Evolutionary conservation across 1,140 invertebrate species (phyloP), one percentile per base, ranked within the genome.

Genomic region (Heliconius melpomene): DNA sequence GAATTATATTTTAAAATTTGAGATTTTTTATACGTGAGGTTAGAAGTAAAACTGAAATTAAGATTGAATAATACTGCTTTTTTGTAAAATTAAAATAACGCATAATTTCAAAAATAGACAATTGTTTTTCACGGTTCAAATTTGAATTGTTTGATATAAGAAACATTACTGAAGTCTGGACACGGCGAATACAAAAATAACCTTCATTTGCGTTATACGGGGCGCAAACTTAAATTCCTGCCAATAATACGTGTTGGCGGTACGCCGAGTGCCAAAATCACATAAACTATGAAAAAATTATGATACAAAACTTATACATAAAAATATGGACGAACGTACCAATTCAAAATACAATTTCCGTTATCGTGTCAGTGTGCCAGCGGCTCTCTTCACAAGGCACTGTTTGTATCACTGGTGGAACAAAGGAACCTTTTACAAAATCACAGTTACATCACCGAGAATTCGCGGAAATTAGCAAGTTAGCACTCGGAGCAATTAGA

Each of bases 221-320:
- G 84, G 79, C 83, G 85, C 71, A 89, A 89, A 85, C 87, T 89
- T 83, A 88, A 89, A 89, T 88, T 90, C 88, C 84, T 83, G 81
- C 81, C 80, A 89, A 90, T 90, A 90, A 90, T 91, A 91, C 84
- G 86, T 89, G 88, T 87, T 91, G 91, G 90, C 90, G 86, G 81
- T 79, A 66, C 75, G 90, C 90, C 89, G 90, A 84, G 83, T 72
- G 23, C 29, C 32, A 20, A 73, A 78, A 73, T 29, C 74, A 57
- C 79, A 36, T 38, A 77, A 71, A 79, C 16, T 60, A 74, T 60
- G 11, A 60, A 54, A 77, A 80, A 77, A 70, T 52, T 74, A 70
- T 40, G 46, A 74, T 75, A 57, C 66, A 40, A 70, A 72, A 82
- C 79, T 78, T 70, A 84, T 66, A 66, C 23, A 66, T 66, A 66